Base-by-base conservation (phyloP, 2,888 invertebrate species). In the Schrankia costaestrigalis region DNA sequence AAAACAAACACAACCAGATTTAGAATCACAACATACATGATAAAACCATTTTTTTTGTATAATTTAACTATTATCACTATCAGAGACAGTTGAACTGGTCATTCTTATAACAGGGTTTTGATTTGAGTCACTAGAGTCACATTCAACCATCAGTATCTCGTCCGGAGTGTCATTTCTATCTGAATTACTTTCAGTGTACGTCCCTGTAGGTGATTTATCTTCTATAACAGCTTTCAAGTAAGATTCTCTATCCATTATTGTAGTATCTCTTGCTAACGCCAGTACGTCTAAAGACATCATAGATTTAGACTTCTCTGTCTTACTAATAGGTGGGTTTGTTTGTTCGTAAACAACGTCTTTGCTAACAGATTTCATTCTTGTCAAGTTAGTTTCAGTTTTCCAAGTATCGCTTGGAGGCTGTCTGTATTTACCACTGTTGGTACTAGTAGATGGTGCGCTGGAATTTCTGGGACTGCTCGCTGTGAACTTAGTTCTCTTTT, bases 231-330 rank as follows among this genome's bases (percentile, higher is more conserved):
- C 87, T 47, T 86, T 86, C 0, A 88, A 48, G 28, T 87, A 88
- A 0, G 85, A 85, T 35, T 87, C 87, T 2, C 86, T 56, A 10
- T 87, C 87, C 73, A 78, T 69, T 3, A 79, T 78, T 3, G 71
- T 76, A 0, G 87, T 73, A 21, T 87, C 87, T 22, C 86, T 63
- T 0, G 87, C 86, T 13, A 87, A 37, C 11, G 87, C 81, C 0
- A 87, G 54, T 0, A 87, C 87, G 21, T 87, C 87, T 18, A 87
- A 42, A 0, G 87, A 87, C 87, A 87, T 86, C 87, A 87, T 87
- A 41, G 83, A 83, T 46, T 86, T 85, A 0, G 83, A 87, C 29
- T 82, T 85, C 21, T 86, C 87, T 1, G 69, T 65, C 35, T 69
- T 78, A 12, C 62, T 70, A 1, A 85, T 77, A 4, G 84, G 78